phyloP scores from a whole-genome alignment of 2,113 vertebrate species.

The Corvus moneduloides region DNA sequence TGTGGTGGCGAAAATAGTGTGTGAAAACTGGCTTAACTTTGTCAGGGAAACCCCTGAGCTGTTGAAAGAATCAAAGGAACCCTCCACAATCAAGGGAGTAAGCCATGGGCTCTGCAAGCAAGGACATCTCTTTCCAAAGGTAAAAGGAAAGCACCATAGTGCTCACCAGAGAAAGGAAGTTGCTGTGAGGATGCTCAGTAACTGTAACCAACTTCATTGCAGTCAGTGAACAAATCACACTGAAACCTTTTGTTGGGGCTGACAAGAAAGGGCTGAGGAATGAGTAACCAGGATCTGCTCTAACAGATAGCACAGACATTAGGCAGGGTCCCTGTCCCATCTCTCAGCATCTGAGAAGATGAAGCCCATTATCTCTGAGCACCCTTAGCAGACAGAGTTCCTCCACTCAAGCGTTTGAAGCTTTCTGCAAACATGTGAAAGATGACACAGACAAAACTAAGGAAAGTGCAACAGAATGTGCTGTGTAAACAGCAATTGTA shows the following conservation, averaged over 20 bases:
- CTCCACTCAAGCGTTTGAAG: neutral
- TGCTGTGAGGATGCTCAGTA: neutral
- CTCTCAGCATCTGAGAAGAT: neutral
- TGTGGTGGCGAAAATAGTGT: neutral
- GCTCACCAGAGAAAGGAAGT: neutral
- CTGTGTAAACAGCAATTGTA: neutral
- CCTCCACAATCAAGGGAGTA: neutral
- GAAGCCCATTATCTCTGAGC: neutral
- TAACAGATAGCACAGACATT: neutral
- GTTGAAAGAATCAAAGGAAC: neutral
- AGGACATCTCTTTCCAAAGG: neutral
- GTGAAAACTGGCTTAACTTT: neutral
- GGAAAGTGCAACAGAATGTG: neutral
- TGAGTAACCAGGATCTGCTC: neutral
- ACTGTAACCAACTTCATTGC: neutral
- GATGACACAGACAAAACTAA: neutral
- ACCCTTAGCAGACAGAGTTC: neutral
- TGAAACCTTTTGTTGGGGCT: neutral
- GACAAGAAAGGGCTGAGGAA: neutral
- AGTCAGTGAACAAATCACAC: neutral
- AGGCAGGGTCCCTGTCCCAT: neutral
- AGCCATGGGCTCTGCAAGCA: neutral
- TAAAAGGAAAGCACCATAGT: neutral
- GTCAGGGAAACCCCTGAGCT: neutral
- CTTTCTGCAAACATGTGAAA: neutral